Conservation (phyloP, 2,113 vertebrate genomes). For the Pungitius pungitius region DNA sequence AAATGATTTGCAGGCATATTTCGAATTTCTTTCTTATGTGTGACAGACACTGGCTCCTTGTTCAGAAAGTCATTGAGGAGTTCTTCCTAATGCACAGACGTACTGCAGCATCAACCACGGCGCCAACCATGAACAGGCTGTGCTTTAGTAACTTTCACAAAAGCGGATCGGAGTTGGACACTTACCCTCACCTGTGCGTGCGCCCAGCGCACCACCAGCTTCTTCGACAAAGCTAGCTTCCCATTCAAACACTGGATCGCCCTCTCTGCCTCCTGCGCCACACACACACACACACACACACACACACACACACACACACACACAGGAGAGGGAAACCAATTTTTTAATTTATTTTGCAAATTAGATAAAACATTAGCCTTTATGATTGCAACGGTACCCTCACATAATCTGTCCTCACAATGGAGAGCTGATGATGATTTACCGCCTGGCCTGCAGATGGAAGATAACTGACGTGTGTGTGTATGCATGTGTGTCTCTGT, state of each 20-base stretch:
- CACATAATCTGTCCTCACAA: conserved; percentile 66
- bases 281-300: conserved; percentile 6
- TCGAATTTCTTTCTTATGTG: too few species aligned
- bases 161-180: conserved; percentile 26
- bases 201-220: conserved; percentile 96
- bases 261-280: conserved; percentile 92
- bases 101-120: neutral
- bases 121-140: neutral
- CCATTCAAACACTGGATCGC: conserved; percentile 97
- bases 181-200: conserved; percentile 97
- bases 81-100: neutral
- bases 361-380: conserved; percentile 55
- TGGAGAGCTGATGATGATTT: conserved; percentile 50
- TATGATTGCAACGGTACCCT: conserved; percentile 51
- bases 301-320: conserved; percentile 8
- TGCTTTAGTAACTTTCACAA: neutral
- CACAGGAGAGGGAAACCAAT: neutral
- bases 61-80: neutral
- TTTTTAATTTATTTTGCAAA: conserved; percentile 1
- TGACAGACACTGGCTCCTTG: neutral
- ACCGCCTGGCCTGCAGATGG: conserved; percentile 28
- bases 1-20: neutral
- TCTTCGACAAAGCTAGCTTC: conserved; percentile 97
- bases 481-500: conserved; percentile 5
- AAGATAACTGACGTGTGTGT: neutral